A percentile compares a stretch with the other conserved stretches of the same genome.
Conservation (phyloP, 2,113 vertebrate species). For the Tautogolabrus adspersus region DNA sequence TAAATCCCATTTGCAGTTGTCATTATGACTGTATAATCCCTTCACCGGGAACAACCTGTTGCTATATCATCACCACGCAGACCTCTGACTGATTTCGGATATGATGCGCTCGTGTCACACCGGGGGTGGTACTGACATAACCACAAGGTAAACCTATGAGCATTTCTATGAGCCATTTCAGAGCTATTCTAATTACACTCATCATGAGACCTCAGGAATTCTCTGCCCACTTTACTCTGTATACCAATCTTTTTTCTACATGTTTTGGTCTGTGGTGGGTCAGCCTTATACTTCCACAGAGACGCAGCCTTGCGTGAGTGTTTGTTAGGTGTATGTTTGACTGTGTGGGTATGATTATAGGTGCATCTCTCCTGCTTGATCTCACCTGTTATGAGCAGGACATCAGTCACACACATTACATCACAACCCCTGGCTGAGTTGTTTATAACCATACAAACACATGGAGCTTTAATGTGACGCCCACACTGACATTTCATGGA, state of each 20-base stretch:
- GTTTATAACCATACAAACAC: slow-evolving; percentile 63
- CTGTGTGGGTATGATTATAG: slow-evolving; percentile 29
- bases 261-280: slow-evolving; percentile 54
- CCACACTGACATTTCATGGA: slow-evolving; percentile 51
- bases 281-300: slow-evolving; percentile 38
- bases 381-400: slow-evolving; percentile 62
- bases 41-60: slow-evolving; percentile 35
- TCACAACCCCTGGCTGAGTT: slow-evolving; percentile 54
- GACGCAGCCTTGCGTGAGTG: slow-evolving; percentile 2
- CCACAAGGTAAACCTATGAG: slow-evolving; percentile 55
- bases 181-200: slow-evolving; percentile 68
- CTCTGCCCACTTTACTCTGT: slow-evolving; percentile 46
- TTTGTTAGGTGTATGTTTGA: background rate
- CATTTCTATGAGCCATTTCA: slow-evolving; percentile 59
- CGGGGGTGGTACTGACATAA: slow-evolving; percentile 46
- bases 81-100: slow-evolving; percentile 45
- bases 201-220: slow-evolving; percentile 63
- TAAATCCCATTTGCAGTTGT: slow-evolving; percentile 40
- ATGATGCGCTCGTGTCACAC: slow-evolving; percentile 48
- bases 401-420: slow-evolving; percentile 56
- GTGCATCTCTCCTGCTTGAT: slow-evolving; percentile 20
- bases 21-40: slow-evolving; percentile 51
- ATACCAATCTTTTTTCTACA: slow-evolving; percentile 39
- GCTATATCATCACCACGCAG: slow-evolving; percentile 37
- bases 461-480: slow-evolving; percentile 45